Conservation (phyloP, 2,797 vertebrate species). For the Anniella stebbinsi region DNA sequence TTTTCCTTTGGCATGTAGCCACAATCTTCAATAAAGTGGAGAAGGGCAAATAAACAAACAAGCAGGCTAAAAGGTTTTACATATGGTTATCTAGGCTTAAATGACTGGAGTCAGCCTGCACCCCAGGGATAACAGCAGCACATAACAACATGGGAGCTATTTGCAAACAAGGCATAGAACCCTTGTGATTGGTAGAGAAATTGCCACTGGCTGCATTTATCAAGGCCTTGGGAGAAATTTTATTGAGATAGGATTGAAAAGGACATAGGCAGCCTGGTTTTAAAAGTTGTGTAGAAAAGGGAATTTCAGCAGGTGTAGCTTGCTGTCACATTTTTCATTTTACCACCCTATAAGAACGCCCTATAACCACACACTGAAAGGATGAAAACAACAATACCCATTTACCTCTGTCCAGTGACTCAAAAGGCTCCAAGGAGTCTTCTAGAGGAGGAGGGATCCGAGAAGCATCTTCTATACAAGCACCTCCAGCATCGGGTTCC, state of each 20-base stretch:
- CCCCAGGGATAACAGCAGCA: background rate
- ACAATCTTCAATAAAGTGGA: background rate
- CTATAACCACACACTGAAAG: background rate
- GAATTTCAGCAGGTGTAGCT: background rate
- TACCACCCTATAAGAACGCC: background rate
- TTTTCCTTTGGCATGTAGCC: background rate
- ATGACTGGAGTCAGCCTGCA: background rate
- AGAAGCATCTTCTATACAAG: conserved; percentile 75
- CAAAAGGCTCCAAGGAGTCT: conserved; percentile 79
- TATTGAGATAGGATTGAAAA: background rate
- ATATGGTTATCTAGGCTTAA: background rate
- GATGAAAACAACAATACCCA: background rate
- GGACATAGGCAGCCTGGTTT: no score
- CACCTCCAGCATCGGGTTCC: conserved; percentile 63
- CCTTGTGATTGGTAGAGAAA: background rate
- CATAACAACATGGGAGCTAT: background rate
- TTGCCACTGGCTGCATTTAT: background rate
- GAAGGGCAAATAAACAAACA: background rate
- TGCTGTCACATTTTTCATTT: background rate
- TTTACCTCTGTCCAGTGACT: conserved; percentile 76
- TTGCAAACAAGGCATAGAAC: background rate
- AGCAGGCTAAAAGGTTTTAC: background rate
- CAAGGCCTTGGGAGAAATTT: background rate
- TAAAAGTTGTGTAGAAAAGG: background rate
- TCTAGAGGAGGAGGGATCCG: conserved; percentile 76